These are phyloP conservation scores for Atlantisia rogersi DNA, from an alignment of 2,113 vertebrate genomes.

Conservation along the genomic window DNA sequence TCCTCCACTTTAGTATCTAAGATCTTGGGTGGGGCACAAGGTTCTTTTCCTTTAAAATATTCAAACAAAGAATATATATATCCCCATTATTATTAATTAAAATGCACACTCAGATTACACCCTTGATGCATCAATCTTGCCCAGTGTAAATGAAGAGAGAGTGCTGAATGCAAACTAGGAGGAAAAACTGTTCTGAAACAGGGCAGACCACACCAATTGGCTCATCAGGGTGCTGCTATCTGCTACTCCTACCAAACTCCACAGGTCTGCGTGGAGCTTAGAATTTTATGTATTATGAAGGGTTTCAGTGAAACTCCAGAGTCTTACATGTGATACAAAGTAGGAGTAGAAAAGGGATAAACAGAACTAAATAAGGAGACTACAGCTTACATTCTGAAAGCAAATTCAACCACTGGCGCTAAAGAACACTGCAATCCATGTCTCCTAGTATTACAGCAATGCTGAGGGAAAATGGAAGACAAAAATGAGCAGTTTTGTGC, in stretches of 20 bases:
- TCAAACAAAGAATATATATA: constrained; percentile 1
- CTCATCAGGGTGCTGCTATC: neutral
- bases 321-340: neutral
- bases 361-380: neutral
- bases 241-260: neutral
- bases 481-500: neutral
- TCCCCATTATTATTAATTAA: neutral
- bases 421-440: neutral
- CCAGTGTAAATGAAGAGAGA: neutral
- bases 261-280: neutral
- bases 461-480: neutral
- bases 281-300: neutral
- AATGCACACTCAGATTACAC: neutral
- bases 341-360: neutral
- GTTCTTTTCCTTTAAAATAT: constrained; percentile 84
- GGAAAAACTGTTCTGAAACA: neutral
- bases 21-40: constrained; percentile 71
- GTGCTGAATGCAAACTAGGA: neutral
- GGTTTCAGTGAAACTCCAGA: neutral
- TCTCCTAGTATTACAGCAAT: neutral
- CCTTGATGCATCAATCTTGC: neutral
- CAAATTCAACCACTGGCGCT: neutral
- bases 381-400: neutral
- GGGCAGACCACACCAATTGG: neutral
- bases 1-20: constrained; percentile 86